Base-by-base conservation (phyloP, 2,113 vertebrate species). In the Thryonomys swinderianus region DNA sequence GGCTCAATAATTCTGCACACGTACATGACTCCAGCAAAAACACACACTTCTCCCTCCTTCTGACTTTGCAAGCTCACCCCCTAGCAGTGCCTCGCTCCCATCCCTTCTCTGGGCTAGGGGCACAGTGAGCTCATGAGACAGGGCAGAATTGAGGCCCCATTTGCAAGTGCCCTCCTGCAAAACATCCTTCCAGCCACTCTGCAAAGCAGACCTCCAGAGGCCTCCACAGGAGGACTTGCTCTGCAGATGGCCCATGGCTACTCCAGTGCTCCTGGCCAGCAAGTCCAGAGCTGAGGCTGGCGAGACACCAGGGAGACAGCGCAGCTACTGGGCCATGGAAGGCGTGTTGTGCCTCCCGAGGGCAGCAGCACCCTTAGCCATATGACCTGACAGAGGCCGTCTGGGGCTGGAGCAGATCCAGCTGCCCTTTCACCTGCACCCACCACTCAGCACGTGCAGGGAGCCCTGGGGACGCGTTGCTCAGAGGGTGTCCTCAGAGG, bases 381-480 rank as follows among this genome's bases (percentile, higher is more conserved):
- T 79, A 14, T 25, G 18, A 74, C 67, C 7, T 20, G 40, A 30
- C 57, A 80, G 16, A 23, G 76, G 64, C 85, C 14, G 4, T 23
- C 1, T 12, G 20, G 20, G 71, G 48, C 55, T 13, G 2, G 17
- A 48, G 11, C 81, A 40, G 5, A 9, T 34, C 84, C 32, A 37
- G 48, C 17, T 53, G 51, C 30, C 67, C 25, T 55, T 42, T 61
- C 30, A 16, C 51, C 48, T 85, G 37, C 18, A 0, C 78, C 73
- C 30, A 30, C 17, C 2, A 7, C 3, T 59, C 13, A 4, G 79
- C 21, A 12, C 16, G 9, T 9, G 27, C 0, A 9, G 51, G 16
- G 34, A 27, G 23, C n/a, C n/a, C 8, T 27, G 37, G 2, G 6
- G 6, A 1, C 1, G 1, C 25, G 4, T 37, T 53, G 3, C 8